Evolutionary conservation across 2,113 vertebrate genomes (phyloP), one percentile per base, ranked within the genome.

Genomic region (Oryzias melastigma): DNA sequence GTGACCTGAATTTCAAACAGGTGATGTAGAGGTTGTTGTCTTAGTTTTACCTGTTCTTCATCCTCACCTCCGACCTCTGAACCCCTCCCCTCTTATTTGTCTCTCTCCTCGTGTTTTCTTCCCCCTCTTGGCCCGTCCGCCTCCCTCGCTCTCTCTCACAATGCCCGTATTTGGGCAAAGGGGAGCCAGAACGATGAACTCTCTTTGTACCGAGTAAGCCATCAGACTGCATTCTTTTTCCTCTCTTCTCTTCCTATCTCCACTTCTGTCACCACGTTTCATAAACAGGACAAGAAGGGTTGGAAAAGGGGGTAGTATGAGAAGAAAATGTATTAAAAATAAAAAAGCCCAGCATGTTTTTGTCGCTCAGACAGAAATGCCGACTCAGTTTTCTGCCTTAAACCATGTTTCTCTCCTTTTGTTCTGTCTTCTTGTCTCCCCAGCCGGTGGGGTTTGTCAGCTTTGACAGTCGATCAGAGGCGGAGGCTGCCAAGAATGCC

Each of bases 381-480:
- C 14, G 78, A 85, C 75, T 88, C 86, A 88, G 84, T 78, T 67
- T 82, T 87, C 67, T 84, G 80, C 84, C 81, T 80, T 86, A 84
- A 87, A 85, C 76, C 78, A 68, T 86, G 80, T 90, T 85, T 85
- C 66, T 85, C 71, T 75, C 73, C 84, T 81, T 82, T 79, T 87
- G 65, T 87, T 84, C 82, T 87, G 71, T 89, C 81, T 84, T 64
- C 73, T 74, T 63, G 87, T 88, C 81, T 88, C 81, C 82, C 64
- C 74, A 98, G 96, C 96, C 95, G n/a, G 95, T 98, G 86, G 96
- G 96, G 67, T 98, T 98, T 93, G 96, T 98, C 90, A 97, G 94
- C 82, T 98, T 98, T 82, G 96, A 98, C 92, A 96, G 94, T 81
- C 92, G 95, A 77, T 93, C 94, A 88, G 95, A 95, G 42, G 96